phyloP scores from a whole-genome alignment of 1,140 invertebrate genomes.

The Saccostrea echinata region DNA sequence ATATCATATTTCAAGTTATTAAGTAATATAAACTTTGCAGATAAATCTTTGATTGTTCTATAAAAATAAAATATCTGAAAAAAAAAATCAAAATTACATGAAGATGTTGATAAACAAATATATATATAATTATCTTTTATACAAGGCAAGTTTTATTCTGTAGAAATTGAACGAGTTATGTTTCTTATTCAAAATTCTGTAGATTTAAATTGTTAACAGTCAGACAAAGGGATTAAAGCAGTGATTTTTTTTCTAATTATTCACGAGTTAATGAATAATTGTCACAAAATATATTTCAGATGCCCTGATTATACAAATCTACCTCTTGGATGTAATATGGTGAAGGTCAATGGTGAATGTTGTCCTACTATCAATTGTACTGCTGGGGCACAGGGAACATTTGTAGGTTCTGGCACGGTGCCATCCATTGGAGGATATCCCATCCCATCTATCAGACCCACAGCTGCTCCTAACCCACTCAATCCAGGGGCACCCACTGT shows the following conservation, averaged over 20 bases:
- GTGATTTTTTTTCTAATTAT: slow-evolving; percentile 7
- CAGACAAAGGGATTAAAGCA: too few relatives aligned
- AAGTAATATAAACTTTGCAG: too few relatives aligned
- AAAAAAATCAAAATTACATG: too few relatives aligned
- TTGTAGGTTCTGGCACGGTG: slow-evolving; percentile 64
- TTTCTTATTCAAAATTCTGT: too few relatives aligned
- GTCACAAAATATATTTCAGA: slow-evolving; percentile 50
- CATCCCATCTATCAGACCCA: slow-evolving; percentile 51
- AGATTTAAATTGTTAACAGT: too few relatives aligned
- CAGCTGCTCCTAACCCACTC: slow-evolving; percentile 44
- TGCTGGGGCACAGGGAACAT: slow-evolving; percentile 57
- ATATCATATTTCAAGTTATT: too few relatives aligned
- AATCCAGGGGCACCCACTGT: slow-evolving; percentile 1
- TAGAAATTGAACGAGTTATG: too few relatives aligned
- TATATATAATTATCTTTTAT: too few relatives aligned
- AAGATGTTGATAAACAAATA: too few relatives aligned
- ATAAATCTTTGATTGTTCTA: too few relatives aligned
- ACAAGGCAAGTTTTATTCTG: too few relatives aligned
- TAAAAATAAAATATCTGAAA: too few relatives aligned
- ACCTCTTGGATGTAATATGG: slow-evolving; percentile 64
- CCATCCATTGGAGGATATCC: slow-evolving; percentile 55
- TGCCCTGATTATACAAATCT: slow-evolving; percentile 71
- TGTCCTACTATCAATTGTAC: slow-evolving; percentile 67
- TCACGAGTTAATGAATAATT: not conserved
- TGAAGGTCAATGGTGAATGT: slow-evolving; percentile 66